phyloP scores from a whole-genome alignment of 2,797 vertebrate species.

The Meriones psammophilus region DNA sequence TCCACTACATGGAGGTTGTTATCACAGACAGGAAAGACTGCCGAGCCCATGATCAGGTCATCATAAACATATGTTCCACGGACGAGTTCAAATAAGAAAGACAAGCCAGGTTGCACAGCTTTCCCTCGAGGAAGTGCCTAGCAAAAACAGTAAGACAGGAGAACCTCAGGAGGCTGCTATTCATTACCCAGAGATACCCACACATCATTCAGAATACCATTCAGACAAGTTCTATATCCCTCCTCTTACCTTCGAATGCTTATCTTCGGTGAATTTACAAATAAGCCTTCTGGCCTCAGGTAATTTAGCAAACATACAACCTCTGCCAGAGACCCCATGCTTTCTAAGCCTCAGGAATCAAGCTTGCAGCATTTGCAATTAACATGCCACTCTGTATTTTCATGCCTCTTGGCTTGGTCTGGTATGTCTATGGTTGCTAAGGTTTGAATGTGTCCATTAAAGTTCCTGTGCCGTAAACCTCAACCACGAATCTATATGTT shows the following conservation, averaged over 20 bases:
- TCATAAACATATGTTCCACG: conserved; percentile 85
- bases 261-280: neutral
- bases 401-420: neutral
- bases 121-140: conserved; percentile 91
- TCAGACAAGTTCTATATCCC: neutral
- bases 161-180: neutral
- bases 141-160: conserved; percentile 34
- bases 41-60: conserved; percentile 92
- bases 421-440: neutral
- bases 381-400: neutral
- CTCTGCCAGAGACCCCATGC: neutral
- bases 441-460: neutral
- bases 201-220: neutral
- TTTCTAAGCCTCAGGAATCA: neutral
- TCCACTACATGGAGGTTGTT: conserved; percentile 89
- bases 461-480: neutral
- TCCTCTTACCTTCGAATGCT: neutral
- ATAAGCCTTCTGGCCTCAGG: neutral
- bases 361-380: neutral
- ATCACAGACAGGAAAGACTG: conserved; percentile 93
- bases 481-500: neutral
- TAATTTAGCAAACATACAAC: neutral
- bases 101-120: conserved; percentile 90
- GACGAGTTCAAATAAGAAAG: conserved; percentile 93
- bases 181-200: neutral